Evolutionary conservation across 2,888 invertebrate genomes (phyloP).

Genomic region (Seira sanloemensis): DNA sequence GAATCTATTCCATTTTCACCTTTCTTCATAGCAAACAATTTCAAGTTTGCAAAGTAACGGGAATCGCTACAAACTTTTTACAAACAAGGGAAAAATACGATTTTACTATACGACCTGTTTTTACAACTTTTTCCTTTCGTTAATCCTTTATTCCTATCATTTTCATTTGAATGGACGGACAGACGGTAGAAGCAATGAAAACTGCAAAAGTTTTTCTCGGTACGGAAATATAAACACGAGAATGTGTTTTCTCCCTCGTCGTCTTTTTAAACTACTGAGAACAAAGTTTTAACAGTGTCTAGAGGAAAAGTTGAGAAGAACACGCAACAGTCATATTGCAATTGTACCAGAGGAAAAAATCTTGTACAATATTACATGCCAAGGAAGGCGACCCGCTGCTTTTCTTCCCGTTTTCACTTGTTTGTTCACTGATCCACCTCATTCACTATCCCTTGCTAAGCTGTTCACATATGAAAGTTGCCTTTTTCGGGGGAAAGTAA

Average conservation of each 20-base stretch:
- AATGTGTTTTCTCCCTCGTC: slow-evolving; percentile 43
- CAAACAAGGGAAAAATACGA: slow-evolving; percentile 42
- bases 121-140: slow-evolving; percentile 17
- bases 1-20: neutral
- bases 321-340: slow-evolving; percentile 53
- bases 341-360: slow-evolving; percentile 17
- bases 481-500: slow-evolving; percentile 15
- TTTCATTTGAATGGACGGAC: slow-evolving; percentile 19
- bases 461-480: slow-evolving; percentile 27
- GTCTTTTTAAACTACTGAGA: slow-evolving; percentile 16
- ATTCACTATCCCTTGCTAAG: neutral
- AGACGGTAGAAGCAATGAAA: slow-evolving; percentile 16
- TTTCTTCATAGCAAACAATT: slow-evolving; percentile 7
- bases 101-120: slow-evolving; percentile 23
- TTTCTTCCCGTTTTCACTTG: slow-evolving; percentile 11
- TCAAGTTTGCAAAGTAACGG: neutral
- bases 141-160: slow-evolving; percentile 54
- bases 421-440: slow-evolving; percentile 27
- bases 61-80: slow-evolving; percentile 16
- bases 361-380: neutral
- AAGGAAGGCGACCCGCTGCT: slow-evolving; percentile 33
- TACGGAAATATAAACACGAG: slow-evolving; percentile 49
- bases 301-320: slow-evolving; percentile 38
- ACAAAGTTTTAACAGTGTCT: slow-evolving; percentile 27
- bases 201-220: slow-evolving; percentile 56